Base-by-base conservation (phyloP, 2,113 vertebrate genomes). In the western clawed frog (Xenopus tropicalis) region DNA sequence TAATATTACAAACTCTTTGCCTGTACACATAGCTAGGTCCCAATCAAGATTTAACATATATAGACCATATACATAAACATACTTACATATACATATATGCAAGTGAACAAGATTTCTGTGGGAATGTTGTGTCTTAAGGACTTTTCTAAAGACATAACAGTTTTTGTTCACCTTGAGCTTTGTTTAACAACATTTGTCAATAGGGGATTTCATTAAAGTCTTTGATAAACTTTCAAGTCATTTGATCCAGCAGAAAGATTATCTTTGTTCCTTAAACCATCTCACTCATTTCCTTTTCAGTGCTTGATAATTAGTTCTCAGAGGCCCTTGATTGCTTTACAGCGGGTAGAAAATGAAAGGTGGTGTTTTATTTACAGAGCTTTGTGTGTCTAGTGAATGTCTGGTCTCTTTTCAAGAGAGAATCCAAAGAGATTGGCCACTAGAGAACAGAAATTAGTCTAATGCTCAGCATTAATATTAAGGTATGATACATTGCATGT, bases 111-210 rank as follows among this genome's bases (percentile, higher is more conserved):
- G 6, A 37, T 8, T 5, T 37, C 2, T 37, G 29, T 37, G 29
- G 29, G 29, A 37, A 37, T 5, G 29, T 37, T 37, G 29, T 37
- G 29, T 37, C 29, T 37, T 9, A 37, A 37, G 29, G 29, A 48
- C 11, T 17, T n/a, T 48, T 10, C 16, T 17, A 12, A 48, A 48
- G 46, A 48, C 46, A 20, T n/a, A 43, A 64, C 19, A 19, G 61
- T 43, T 66, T 66, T 48, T 51, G 16, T 48, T 65, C 46, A 65
- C 63, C 42, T 46, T 66, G 52, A 51, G 21, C 20, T 51, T 66
- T 66, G 10, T 66, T 48, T 51, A 66, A 66, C 48, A 44, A 66
- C 43, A 66, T 66, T 25, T 66, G 65, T 52, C 65, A 66, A 51
- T 66, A 51, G 11, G 14, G 44, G 12, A 23, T 48, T 66, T 51